Evolutionary conservation across 2,888 invertebrate genomes (phyloP).

Genomic region (Ctena decussata): DNA sequence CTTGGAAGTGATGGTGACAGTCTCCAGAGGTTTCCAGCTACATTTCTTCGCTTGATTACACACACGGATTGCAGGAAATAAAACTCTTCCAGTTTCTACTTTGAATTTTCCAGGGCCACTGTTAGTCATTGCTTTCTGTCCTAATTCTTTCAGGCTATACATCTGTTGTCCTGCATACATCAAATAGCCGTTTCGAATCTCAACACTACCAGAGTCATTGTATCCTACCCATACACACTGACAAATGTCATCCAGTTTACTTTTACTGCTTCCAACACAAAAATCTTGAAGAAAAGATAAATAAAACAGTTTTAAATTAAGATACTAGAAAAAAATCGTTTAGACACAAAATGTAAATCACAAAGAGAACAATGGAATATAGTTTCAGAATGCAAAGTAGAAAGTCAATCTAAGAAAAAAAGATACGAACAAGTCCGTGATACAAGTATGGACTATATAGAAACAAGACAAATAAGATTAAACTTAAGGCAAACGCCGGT

Average conservation of each 20-base stretch:
- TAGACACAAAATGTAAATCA: too few relatives aligned
- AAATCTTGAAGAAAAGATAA: conserved; percentile 54
- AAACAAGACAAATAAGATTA: too few relatives aligned
- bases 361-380: too few relatives aligned
- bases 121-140: conserved; percentile 4
- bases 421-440: too few relatives aligned
- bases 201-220: conserved; percentile 59
- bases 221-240: conserved; percentile 67
- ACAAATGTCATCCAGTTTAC: conserved; percentile 52
- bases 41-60: conserved; percentile 72
- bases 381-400: too few relatives aligned
- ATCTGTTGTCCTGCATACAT: conserved; percentile 41
- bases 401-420: too few relatives aligned
- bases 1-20: conserved; percentile 50
- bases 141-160: conserved; percentile 51
- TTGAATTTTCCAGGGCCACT: conserved; percentile 35
- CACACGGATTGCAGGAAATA: conserved; percentile 64
- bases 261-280: conserved; percentile 62
- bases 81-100: conserved; percentile 70
- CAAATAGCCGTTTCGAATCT: conserved; percentile 59
- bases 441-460: too few relatives aligned
- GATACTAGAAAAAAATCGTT: too few relatives aligned
- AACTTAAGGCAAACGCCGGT: too few relatives aligned
- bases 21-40: conserved; percentile 57
- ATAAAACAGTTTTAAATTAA: neutral